Evolutionary conservation across 2,797 vertebrate species (phyloP).

Genomic region (Hipposideros larvatus): DNA sequence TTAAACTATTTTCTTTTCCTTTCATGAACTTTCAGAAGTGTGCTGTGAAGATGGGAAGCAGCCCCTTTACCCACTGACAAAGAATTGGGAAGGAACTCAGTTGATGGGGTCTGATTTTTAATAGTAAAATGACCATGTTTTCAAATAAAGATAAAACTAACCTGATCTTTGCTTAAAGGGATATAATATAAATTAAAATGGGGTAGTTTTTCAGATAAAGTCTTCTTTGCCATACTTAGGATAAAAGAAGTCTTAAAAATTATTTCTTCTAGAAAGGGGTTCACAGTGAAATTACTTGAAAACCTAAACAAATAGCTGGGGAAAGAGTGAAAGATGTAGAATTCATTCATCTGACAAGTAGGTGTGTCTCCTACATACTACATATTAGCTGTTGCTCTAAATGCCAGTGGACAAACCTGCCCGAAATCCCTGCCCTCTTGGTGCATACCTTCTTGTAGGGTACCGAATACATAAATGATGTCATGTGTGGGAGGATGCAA

Average conservation of each 20-base stretch:
- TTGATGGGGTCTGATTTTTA: constrained; percentile 1
- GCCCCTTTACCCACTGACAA: not conserved
- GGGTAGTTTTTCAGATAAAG: not conserved
- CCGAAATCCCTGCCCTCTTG: not conserved
- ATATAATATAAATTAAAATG: not conserved
- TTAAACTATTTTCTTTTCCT: not conserved
- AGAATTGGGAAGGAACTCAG: not conserved
- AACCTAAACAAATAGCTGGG: not conserved
- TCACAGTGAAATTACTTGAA: constrained; percentile 26
- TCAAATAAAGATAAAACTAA: constrained; percentile 45
- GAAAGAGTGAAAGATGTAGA: not conserved
- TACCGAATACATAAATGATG: not conserved
- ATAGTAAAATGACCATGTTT: not conserved
- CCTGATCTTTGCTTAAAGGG: not conserved
- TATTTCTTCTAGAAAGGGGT: not conserved
- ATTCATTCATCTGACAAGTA: not conserved
- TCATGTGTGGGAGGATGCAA: not conserved
- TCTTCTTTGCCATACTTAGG: constrained; percentile 9
- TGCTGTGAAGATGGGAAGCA: not conserved
- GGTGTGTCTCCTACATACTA: not conserved
- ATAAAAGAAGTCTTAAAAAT: constrained; percentile 17
- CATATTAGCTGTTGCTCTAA: not conserved
- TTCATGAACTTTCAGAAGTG: not conserved
- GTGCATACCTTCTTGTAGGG: not conserved
- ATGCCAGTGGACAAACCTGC: not conserved